Base-by-base conservation (phyloP, 1,140 invertebrate genomes). In the Phocides pigmalion region DNA sequence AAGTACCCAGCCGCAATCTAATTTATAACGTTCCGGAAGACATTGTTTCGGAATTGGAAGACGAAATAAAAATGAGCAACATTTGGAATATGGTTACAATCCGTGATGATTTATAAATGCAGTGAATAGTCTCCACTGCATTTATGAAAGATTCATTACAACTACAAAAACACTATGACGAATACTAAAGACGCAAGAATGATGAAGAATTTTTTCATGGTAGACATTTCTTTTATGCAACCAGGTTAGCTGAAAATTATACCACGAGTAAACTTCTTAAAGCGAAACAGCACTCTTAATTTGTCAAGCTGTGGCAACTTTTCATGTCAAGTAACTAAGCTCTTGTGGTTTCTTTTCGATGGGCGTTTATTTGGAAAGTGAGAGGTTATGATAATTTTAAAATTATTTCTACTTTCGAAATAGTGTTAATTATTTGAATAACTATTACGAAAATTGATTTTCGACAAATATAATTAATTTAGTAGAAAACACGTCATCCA, bases 181-280 rank as follows among this genome's bases (percentile, higher is more conserved):
- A 51, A 35, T 8, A 2, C 6, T 51, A 35, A 25, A 28, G 8
- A 51, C 14, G 6, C 22, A 51, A 35, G 15, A 51, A 51, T 35
- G 14, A 51, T 15, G 14, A 42, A 42, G 16, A 17, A 42, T 16
- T 15, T 39, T 42, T 17, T 16, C 14, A 35, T 28, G 14, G 25
- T 35, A 17, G 11, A 32, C 25, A 35, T 32, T 15, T 51, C 5
- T 32, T 51, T 35, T 32, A 35, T 51, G 47, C 25, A 51, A 51
- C 19, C 47, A 17, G 47, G 47, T 51, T 28, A 35, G 47, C 25
- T 51, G 46, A 51, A 51, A 51, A 51, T 51, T 51, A 51, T 51
- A 51, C 25, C 25, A 35, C 28, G 12, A 35, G 25, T 51, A 35
- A 51, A 25, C 25, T 50, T 25, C 25, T 51, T 51, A 51, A 32